These are phyloP conservation scores for Phortica okadai DNA, from an alignment of 2,888 invertebrate species.

Conservation along the genomic window DNA sequence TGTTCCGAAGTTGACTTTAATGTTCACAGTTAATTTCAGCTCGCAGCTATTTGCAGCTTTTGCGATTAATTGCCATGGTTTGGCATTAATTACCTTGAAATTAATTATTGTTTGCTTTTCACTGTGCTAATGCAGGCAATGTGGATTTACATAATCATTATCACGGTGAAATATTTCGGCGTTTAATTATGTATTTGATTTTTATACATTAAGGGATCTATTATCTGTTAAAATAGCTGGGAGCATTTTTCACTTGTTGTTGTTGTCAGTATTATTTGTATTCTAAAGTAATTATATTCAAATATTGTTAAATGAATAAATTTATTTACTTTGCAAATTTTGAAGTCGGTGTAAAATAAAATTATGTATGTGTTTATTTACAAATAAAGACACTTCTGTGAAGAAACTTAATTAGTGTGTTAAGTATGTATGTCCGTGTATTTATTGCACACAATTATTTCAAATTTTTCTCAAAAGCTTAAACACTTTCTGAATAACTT, in stretches of 20 bases:
- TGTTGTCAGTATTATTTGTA: neutral
- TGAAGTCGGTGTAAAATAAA: no score
- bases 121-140: neutral
- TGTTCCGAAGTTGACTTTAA: neutral
- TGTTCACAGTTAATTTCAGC: conserved; percentile 10
- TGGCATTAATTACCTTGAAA: conserved; percentile 26
- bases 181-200: conserved; percentile 14
- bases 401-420: no score
- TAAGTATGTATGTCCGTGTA: no score
- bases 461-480: no score
- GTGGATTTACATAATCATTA: conserved; percentile 8
- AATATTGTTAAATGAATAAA: neutral
- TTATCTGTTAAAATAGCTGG: conserved; percentile 12
- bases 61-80: conserved; percentile 19
- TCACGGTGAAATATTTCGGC: neutral
- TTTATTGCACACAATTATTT: no score
- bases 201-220: neutral
- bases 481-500: no score
- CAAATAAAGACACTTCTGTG: no score
- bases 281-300: neutral
- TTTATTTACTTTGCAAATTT: no score
- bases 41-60: conserved; percentile 6
- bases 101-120: neutral
- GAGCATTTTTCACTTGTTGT: neutral
- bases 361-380: no score